Evolutionary conservation across 1,140 invertebrate genomes (phyloP), one percentile per base, ranked within the genome.

Genomic region (Bombus difficillimus): DNA sequence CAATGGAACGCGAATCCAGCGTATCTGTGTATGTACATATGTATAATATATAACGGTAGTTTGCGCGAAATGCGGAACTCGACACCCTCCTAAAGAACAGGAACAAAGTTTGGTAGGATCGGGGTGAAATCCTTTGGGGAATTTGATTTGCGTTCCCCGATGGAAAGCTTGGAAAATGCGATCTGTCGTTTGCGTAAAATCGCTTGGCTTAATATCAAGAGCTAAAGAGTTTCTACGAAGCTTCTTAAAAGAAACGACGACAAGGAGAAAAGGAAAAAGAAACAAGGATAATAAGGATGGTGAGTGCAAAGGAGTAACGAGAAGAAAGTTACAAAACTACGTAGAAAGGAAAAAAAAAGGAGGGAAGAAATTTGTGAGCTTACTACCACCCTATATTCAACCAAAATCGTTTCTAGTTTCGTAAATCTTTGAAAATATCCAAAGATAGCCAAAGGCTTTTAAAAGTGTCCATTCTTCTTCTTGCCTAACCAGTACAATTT

Each of bases 371-470:
- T 68, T 68, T 68, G 66, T 10, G 66, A 68, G 66, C 34, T 68
- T 68, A 37, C 66, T 37, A 68, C 37, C 34, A 12, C 9, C 66
- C 34, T 34, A 10, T 68, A 68, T 68, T 37, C 41, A 10, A 47
- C 10, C 41, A 41, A 34, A 12, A 74, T 32, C 18, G 72, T 74
- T 71, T 13, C 22, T 2, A 28, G 25, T 41, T 78, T 78, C 76
- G 59, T 78, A 78, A 78, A 78, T 78, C 76, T 78, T 79, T 22
- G 32, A 18, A 41, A 64, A 34, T 66, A 79, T 43, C 39, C 62
- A 66, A 66, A 43, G 77, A 79, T 66, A 62, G 77, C 62, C 25
- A 66, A 43, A 64, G 62, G 77, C 41, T 37, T 22, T 68, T 68
- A 37, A 37, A 68, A 37, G 66, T 68, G 18, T 68, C 66, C 34